A percentile compares a stretch with the other conserved stretches of the same genome.
Evolutionary conservation across 2,888 invertebrate genomes (phyloP).

Genomic region (Amphipoea lucens): DNA sequence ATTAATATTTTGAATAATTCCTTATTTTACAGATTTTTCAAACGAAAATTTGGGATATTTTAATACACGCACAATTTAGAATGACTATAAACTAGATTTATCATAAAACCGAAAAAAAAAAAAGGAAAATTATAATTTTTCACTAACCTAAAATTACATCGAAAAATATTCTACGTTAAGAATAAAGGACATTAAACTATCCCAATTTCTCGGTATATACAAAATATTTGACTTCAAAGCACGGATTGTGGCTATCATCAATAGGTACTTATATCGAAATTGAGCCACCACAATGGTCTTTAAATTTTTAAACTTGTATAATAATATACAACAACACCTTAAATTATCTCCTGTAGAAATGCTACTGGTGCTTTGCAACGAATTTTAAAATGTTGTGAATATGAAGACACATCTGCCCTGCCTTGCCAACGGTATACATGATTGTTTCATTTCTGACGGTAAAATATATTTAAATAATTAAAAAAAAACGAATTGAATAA

Average conservation of each 20-base stretch:
- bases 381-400: conserved; percentile 33
- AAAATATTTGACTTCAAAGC: conserved; percentile 70
- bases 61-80: conserved; percentile 57
- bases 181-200: conserved; percentile 65
- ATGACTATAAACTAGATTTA: conserved; percentile 31
- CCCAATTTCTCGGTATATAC: conserved; percentile 68
- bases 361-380: conserved; percentile 73
- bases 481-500: neutral
- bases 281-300: conserved; percentile 79
- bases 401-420: conserved; percentile 7
- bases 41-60: conserved; percentile 74
- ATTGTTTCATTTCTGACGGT: neutral
- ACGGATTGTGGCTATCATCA: conserved; percentile 73
- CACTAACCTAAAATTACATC: conserved; percentile 31
- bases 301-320: conserved; percentile 65
- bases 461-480: neutral
- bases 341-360: conserved; percentile 61
- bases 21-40: conserved; percentile 72
- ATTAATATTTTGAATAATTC: conserved; percentile 67
- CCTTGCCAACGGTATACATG: neutral
- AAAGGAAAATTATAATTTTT: neutral
- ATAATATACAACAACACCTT: conserved; percentile 72
- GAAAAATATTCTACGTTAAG: conserved; percentile 31
- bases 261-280: conserved; percentile 75
- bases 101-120: conserved; percentile 28